Conservation (phyloP, 2,888 invertebrate species). For the Coecobrya sp. region DNA sequence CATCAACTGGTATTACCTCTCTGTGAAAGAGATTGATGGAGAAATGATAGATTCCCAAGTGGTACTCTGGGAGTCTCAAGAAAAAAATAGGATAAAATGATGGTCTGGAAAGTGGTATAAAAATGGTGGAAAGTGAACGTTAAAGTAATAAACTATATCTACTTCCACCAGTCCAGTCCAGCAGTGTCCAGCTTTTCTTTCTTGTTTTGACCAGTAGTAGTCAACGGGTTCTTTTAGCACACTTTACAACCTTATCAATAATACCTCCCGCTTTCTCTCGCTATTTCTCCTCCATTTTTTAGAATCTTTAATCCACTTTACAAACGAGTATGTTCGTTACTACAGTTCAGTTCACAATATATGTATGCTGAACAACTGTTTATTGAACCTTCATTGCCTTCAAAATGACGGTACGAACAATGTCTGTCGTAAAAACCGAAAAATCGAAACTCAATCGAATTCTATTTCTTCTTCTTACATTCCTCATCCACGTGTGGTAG, state of each 20-base stretch:
- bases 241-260: slow-evolving; percentile 68
- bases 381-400: no score
- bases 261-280: slow-evolving; percentile 5
- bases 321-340: neutral
- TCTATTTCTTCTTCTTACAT: neutral
- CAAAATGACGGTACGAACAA: no score
- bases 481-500: no score
- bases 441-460: neutral
- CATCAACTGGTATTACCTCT: slow-evolving; percentile 78
- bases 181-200: slow-evolving; percentile 40
- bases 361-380: no score
- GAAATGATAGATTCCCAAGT: slow-evolving; percentile 78
- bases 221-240: slow-evolving; percentile 39
- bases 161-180: no score
- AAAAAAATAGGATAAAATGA: neutral
- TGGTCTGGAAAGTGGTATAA: neutral
- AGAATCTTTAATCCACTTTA: slow-evolving; percentile 63
- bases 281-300: neutral
- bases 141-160: slow-evolving; percentile 43
- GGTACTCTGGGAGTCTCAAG: slow-evolving; percentile 32
- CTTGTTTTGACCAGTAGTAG: neutral
- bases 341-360: no score
- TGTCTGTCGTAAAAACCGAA: no score
- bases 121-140: neutral
- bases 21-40: slow-evolving; percentile 75